A percentile compares a stretch with the other conserved stretches of the same genome.
These are phyloP conservation scores for Pachycephus smyrnensis DNA, from an alignment of 2,888 invertebrate species.

Conservation along the genomic window DNA sequence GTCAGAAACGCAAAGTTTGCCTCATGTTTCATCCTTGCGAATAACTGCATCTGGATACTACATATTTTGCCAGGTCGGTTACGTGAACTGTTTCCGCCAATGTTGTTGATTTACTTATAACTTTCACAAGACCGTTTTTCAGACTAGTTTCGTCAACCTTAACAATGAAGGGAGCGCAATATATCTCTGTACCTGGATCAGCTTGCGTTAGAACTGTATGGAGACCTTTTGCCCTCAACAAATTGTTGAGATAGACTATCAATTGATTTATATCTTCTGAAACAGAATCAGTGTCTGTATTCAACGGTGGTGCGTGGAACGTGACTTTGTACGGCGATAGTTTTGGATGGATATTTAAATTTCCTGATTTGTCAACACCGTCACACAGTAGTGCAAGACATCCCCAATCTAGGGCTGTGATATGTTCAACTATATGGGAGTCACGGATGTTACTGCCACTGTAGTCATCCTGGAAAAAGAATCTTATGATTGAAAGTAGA, in stretches of 20 bases:
- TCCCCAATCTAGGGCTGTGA: constrained; percentile 59
- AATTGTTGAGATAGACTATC: constrained; percentile 70
- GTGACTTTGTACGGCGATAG: constrained; percentile 83
- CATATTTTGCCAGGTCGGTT: constrained; percentile 51
- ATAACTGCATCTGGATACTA: constrained; percentile 31
- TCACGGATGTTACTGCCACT: constrained; percentile 28
- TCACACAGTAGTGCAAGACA: constrained; percentile 59
- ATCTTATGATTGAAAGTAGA: constrained; percentile 13
- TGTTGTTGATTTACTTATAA: constrained; percentile 69
- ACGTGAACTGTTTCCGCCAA: constrained; percentile 58
- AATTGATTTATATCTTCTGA: constrained; percentile 70
- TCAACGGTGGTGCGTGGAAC: constrained; percentile 69
- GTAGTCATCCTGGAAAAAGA: constrained; percentile 42
- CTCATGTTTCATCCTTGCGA: constrained; percentile 3
- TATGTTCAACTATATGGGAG: constrained; percentile 54
- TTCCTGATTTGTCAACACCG: constrained; percentile 58
- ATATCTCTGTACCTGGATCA: constrained; percentile 51
- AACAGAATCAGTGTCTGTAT: constrained; percentile 59
- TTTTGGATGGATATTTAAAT: constrained; percentile 75
- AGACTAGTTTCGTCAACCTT: constrained; percentile 77
- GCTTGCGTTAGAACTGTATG: constrained; percentile 51
- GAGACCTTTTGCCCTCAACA: constrained; percentile 65
- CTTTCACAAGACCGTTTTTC: constrained; percentile 76
- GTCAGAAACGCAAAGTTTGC: neutral
- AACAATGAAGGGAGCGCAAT: constrained; percentile 77